Evolutionary conservation across 2,797 vertebrate species (phyloP).

Genomic region (Hephaestus fuliginosus): DNA sequence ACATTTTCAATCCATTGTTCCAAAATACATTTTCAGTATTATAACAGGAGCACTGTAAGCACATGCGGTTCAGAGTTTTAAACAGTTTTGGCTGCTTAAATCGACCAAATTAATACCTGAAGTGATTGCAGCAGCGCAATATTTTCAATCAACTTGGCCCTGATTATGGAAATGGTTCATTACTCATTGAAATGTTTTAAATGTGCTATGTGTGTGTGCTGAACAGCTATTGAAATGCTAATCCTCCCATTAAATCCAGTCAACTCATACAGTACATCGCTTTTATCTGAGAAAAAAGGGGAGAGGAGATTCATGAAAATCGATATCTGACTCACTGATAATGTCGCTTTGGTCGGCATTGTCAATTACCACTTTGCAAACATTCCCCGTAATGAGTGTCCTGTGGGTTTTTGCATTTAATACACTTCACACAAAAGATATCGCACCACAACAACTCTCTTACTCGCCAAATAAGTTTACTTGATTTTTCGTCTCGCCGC

Average conservation of each 20-base stretch:
- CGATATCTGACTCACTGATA: conserved; percentile 44
- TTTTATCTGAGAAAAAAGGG: conserved; percentile 58
- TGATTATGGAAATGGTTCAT: conserved; percentile 53
- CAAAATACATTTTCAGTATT: background rate
- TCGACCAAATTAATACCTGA: conserved; percentile 26
- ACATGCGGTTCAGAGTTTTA: background rate
- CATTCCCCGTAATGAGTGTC: conserved; percentile 39
- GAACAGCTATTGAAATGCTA: conserved; percentile 70
- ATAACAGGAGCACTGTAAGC: background rate
- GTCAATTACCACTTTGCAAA: conserved; percentile 43
- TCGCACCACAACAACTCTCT: conserved; percentile 11
- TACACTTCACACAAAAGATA: conserved; percentile 22
- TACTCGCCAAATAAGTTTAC: conserved; percentile 29
- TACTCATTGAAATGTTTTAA: conserved; percentile 42
- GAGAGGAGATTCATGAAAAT: conserved; percentile 55
- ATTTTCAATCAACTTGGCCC: conserved; percentile 35
- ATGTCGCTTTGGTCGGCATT: conserved; percentile 45
- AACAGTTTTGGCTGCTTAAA: conserved; percentile 13
- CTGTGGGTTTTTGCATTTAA: conserved; percentile 36
- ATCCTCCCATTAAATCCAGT: conserved; percentile 63
- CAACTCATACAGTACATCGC: conserved; percentile 44
- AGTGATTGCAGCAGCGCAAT: background rate
- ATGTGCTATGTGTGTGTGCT: conserved; percentile 8
- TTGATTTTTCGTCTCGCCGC: conserved; percentile 31
- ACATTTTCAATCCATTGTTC: background rate